Evolutionary conservation across 2,797 vertebrate genomes (phyloP), one percentile per base, ranked within the genome.

Genomic region (Rhabdomys pumilio): DNA sequence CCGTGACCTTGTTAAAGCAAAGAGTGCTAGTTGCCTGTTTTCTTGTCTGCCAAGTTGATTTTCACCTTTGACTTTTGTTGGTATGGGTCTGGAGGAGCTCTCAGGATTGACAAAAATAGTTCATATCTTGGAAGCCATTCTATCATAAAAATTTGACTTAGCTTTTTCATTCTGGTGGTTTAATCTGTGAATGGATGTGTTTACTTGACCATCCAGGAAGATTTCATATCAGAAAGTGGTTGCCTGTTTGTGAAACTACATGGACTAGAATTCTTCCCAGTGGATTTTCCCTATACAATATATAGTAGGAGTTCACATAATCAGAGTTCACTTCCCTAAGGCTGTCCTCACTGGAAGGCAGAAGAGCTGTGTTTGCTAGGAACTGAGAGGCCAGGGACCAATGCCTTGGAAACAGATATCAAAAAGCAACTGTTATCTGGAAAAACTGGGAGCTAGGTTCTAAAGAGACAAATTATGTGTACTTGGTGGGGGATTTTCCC

Each of bases 161-260:
- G 75, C 55, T 72, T 97, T 96, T 96, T 61, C 44, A 73, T 96
- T 96, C 44, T 79, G 63, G 47, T 84, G 50, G 47, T 53, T 92
- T 85, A 72, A 29, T 90, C 38, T 94, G 41, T 73, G 90, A 96
- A 88, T 93, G 81, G 90, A 83, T 0, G 15, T 79, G 69, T 93
- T 95, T 81, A 57, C 63, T 93, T 76, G 85, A 84, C 90, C 55
- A 17, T 13, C 3, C 38, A 53, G 26, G 77, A 95, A 67, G 88
- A 93, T 97, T 96, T 95, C 84, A 76, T 97, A 93, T 95, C 61
- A 41, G 88, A 96, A 87, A 81, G 57, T 76, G 84, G 89, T 80
- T 95, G 91, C 85, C 50, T 26, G 19, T 63, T 96, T 50, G 31
- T 91, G 76, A 90, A 95, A 83, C 61, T 47, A 41, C 44, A 72